Evolutionary conservation across 2,113 vertebrate genomes (phyloP).

Genomic region (Pipra filicauda): DNA sequence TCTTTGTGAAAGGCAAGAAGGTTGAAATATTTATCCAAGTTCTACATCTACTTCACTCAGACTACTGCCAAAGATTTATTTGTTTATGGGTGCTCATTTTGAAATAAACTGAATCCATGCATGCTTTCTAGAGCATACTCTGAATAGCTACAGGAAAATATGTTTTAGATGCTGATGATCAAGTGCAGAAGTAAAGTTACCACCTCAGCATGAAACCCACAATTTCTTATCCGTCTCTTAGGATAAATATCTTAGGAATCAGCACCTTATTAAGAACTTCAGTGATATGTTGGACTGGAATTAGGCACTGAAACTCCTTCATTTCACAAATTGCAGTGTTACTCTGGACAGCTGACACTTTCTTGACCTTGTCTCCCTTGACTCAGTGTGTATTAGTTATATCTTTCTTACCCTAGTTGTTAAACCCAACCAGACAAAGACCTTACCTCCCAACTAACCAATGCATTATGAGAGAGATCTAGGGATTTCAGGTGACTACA

Average conservation of each 20-base stretch:
- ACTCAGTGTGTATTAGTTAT: not conserved
- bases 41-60: not conserved
- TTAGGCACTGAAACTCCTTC: not conserved
- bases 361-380: not conserved
- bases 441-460: slow-evolving; percentile 76
- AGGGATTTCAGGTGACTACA: slow-evolving; percentile 77
- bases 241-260: not conserved
- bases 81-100: not conserved
- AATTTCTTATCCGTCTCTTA: not conserved
- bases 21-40: not conserved
- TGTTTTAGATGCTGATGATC: not conserved
- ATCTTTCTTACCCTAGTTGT: not conserved
- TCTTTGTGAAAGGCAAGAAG: not conserved
- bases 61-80: not conserved
- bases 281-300: not conserved
- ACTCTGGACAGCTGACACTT: not conserved
- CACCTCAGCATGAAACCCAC: not conserved
- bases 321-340: not conserved
- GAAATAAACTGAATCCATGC: not conserved
- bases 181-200: not conserved
- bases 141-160: not conserved
- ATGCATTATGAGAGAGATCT: slow-evolving; percentile 79
- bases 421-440: not conserved
- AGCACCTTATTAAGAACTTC: not conserved
- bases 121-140: not conserved